Base-by-base conservation (phyloP, 2,888 invertebrate species). In the Caenorhabditis sp. region DNA sequence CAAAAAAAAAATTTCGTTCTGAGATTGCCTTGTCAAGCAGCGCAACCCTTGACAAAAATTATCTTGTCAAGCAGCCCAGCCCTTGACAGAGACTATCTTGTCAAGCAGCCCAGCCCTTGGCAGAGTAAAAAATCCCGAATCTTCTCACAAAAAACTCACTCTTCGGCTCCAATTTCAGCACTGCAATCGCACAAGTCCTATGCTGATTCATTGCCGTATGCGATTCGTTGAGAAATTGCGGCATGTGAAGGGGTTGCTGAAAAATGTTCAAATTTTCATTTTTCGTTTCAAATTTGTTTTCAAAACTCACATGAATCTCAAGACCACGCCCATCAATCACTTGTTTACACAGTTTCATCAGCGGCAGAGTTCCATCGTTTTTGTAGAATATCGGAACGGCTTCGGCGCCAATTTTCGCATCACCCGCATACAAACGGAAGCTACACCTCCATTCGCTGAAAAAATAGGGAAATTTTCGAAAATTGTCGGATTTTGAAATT, bases 121-220 rank as follows among this genome's bases (percentile, higher is more conserved):
- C n/a, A n/a, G n/a, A n/a, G n/a, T n/a, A n/a, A n/a, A n/a, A n/a
- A n/a, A n/a, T n/a, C n/a, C n/a, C n/a, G n/a, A n/a, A n/a, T n/a
- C n/a, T n/a, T n/a, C n/a, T n/a, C n/a, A n/a, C n/a, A n/a, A n/a
- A n/a, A 51, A 21, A 8, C 19, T 55, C 27, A 55, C 26, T 23
- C 3, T 37, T 12, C 14, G 66, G 26, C 1, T 43, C 24, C n/a
- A 72, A 23, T 43, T 60, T 66, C 2, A 72, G 23, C 2, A 68
- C 72, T 21, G 72, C 61, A 23, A 72, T 65, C 10, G 62, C 31
- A 51, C 72, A 72, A 8, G 67, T 51, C 26, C 54, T 23, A 8
- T 43, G 62, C 2, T 53, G 19, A 26, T 67, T 72, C 62, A 72
- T 64, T 1, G 72, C 72, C 8, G 54, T 53, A 24, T 65, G 61